phyloP scores from a whole-genome alignment of 1,140 invertebrate genomes.

The Portunus trituberculatus region DNA sequence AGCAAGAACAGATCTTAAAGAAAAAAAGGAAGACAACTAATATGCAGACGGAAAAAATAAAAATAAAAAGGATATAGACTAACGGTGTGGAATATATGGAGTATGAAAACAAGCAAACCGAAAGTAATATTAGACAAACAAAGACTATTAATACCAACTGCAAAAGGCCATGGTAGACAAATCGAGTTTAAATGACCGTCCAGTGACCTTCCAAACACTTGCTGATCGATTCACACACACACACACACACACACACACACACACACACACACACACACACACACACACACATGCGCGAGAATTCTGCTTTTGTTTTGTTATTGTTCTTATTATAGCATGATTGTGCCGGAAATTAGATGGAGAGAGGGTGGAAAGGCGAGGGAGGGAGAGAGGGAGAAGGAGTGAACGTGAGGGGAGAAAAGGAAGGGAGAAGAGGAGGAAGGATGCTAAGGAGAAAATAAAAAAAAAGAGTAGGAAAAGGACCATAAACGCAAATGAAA shows the following conservation, averaged over 20 bases:
- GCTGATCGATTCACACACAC: too few species aligned
- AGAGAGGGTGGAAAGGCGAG: neutral
- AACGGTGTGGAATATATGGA: too few species aligned
- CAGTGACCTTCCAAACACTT: neutral
- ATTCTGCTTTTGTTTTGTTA: neutral
- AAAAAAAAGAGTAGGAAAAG: neutral
- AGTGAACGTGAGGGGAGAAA: neutral
- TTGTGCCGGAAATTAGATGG: constrained; percentile 1
- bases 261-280: neutral
- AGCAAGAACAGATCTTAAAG: too few species aligned
- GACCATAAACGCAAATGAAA: neutral
- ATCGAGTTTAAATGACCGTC: too few species aligned
- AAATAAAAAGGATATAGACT: too few species aligned
- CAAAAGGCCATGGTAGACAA: too few species aligned
- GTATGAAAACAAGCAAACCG: too few species aligned
- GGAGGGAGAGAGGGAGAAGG: neutral
- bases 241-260: neutral
- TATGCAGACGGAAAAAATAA: too few species aligned
- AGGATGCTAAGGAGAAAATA: neutral
- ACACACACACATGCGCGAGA: neutral
- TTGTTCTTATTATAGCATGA: neutral
- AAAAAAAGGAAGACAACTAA: too few species aligned
- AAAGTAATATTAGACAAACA: too few species aligned
- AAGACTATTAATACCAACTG: too few species aligned
- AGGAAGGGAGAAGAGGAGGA: neutral